A percentile compares a stretch with the other conserved stretches of the same genome.
Conservation (phyloP, 2,888 invertebrate species). For the Danaus chrysippus region DNA sequence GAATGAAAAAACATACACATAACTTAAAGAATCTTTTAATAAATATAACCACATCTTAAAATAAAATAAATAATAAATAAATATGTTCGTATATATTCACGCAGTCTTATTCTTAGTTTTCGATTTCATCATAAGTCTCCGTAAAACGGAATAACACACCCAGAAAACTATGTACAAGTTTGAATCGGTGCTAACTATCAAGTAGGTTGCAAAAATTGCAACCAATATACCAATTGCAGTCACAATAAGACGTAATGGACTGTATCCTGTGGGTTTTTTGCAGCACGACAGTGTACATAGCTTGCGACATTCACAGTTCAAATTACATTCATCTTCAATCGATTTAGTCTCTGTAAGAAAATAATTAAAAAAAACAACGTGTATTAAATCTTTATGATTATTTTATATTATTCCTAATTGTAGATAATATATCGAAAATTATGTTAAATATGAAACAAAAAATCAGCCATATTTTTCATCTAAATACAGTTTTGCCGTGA, state of each 20-base stretch:
- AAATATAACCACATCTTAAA: not conserved
- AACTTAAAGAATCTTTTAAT: not conserved
- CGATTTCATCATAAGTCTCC: slow-evolving; percentile 53
- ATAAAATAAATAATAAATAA: slow-evolving; percentile 1
- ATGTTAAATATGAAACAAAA: too few species aligned
- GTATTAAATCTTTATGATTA: too few species aligned
- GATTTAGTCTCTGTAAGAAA: slow-evolving; percentile 43
- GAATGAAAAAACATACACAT: not conserved
- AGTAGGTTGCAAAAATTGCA: slow-evolving; percentile 58
- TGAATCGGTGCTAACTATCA: slow-evolving; percentile 61
- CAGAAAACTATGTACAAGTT: slow-evolving; percentile 65
- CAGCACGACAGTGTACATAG: slow-evolving; percentile 28
- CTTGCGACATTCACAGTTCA: slow-evolving; percentile 39
- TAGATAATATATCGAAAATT: too few species aligned
- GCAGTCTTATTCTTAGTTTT: slow-evolving; percentile 46
- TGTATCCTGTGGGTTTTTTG: slow-evolving; percentile 33
- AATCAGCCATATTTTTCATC: not conserved
- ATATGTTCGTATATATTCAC: slow-evolving; percentile 6
- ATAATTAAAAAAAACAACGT: too few species aligned
- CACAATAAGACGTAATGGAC: slow-evolving; percentile 41
- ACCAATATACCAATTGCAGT: slow-evolving; percentile 56
- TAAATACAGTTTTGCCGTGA: not conserved
- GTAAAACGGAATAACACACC: slow-evolving; percentile 61
- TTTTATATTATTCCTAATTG: too few species aligned
- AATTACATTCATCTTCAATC: slow-evolving; percentile 29